Evolutionary conservation across 2,888 invertebrate species (phyloP).

Genomic region (Fragum sueziense): DNA sequence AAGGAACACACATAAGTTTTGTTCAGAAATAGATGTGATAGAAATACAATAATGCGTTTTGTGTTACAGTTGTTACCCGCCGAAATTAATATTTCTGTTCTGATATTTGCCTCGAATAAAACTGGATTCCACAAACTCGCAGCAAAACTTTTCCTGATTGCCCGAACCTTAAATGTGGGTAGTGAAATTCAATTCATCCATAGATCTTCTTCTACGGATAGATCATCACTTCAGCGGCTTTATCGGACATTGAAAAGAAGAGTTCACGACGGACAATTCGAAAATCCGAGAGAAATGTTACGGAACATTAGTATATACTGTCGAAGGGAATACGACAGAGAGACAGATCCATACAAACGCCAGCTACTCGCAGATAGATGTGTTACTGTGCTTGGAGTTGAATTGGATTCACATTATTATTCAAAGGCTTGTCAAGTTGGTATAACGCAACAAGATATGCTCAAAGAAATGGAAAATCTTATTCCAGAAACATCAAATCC

Average conservation of each 20-base stretch:
- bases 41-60: not conserved
- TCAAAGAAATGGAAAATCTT: slow-evolving; percentile 42
- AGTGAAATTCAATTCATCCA: not conserved
- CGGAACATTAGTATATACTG: slow-evolving; percentile 36
- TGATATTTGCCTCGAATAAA: not conserved
- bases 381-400: slow-evolving; percentile 32
- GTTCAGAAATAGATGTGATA: not conserved
- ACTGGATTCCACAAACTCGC: not conserved
- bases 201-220: not conserved
- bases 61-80: not conserved
- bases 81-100: not conserved
- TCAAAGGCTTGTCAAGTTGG: not conserved
- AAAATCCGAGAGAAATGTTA: slow-evolving; percentile 41
- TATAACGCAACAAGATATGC: not conserved
- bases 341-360: slow-evolving; percentile 31
- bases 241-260: slow-evolving; percentile 40
- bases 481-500: slow-evolving; percentile 45
- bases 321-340: slow-evolving; percentile 18
- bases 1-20: not conserved
- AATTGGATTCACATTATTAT: slow-evolving; percentile 17
- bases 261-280: slow-evolving; percentile 47
- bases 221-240: slow-evolving; percentile 26
- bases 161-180: not conserved
- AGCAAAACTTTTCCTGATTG: not conserved
- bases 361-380: slow-evolving; percentile 45